Percentiles rank a stretch among this genome's conserved stretches.
phyloP scores from a whole-genome alignment of 2,888 invertebrate genomes.

The Pollenia amentaria region DNA sequence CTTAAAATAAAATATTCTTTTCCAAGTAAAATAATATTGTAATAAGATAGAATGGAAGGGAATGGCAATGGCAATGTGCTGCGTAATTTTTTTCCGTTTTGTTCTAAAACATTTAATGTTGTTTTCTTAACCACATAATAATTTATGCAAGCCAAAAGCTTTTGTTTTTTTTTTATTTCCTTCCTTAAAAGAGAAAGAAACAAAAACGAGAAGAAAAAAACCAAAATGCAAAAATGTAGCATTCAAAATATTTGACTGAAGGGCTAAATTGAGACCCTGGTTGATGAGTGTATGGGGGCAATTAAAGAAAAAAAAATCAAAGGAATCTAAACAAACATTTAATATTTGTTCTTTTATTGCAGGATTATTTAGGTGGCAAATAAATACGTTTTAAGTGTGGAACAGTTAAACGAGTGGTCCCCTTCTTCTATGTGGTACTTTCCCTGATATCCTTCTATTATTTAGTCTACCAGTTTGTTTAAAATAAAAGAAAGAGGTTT shows the following conservation, averaged over 20 bases:
- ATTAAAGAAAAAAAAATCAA: background rate
- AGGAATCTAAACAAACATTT: constrained; percentile 48
- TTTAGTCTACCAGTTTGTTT: constrained; percentile 14
- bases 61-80: constrained; percentile 5
- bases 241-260: constrained; percentile 60
- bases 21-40: background rate
- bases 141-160: constrained; percentile 71
- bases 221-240: constrained; percentile 16
- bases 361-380: constrained; percentile 58
- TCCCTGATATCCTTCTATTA: background rate
- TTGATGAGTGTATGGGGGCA: constrained; percentile 5
- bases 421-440: background rate
- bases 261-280: constrained; percentile 40
- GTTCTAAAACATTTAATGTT: constrained; percentile 55
- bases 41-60: background rate
- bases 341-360: constrained; percentile 44
- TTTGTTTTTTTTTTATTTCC: constrained; percentile 41
- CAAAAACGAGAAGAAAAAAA: background rate
- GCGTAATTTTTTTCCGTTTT: constrained; percentile 33
- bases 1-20: constrained; percentile 39
- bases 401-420: constrained; percentile 9
- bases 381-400: constrained; percentile 19
- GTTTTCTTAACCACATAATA: constrained; percentile 69
- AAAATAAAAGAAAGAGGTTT: constrained; percentile 40
- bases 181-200: background rate